Base-by-base conservation (phyloP, 2,888 invertebrate species). In the Drosophila yooni region DNA sequence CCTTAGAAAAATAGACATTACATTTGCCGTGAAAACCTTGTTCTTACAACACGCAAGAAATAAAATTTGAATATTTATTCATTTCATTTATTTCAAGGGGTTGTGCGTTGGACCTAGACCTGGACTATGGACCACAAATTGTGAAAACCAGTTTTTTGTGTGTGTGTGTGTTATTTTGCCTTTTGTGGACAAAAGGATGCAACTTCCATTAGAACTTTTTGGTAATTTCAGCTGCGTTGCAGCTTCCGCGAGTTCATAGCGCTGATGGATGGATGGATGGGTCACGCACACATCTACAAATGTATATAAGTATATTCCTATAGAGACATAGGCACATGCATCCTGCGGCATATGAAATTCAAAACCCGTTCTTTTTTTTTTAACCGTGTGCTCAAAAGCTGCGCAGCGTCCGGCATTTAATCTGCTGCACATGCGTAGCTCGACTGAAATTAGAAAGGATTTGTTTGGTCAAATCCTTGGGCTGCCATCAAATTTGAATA, bases 201-300 rank as follows among this genome's bases (percentile, higher is more conserved):
- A 85, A 79, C 87, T 76, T 89, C 82, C 89, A 87, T 89, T 89
- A 65, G 77, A 88, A 81, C 75, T 88, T 89, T 86, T 56, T n/a
- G 15, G 89, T 85, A 85, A 72, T 82, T 89, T 79, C 72, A 65
- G 70, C 66, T 78, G 71, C 50, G 68, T 62, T 78, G 81, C 84
- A 88, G 83, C 85, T 81, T 87, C 86, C 88, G 70, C 71, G 65
- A 59, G 69, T 65, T 63, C 70, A 70, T 46, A 65, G 61, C 66
- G 25, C 77, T 88, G 86, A 89, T 88, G 82, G 88, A 81, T 56
- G 56, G 27, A 89, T 84, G 82, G 83, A 81, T 87, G 89, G 81
- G 88, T 75, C 74, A 76, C 74, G 65, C 74, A 87, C 56, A 57
- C 56, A 67, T 31, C 25, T 59, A 62, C 48, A 18, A 2, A 58